phyloP scores from a whole-genome alignment of 64 coral and sea anemone genomes.

The Stichodactyla helianthus region DNA sequence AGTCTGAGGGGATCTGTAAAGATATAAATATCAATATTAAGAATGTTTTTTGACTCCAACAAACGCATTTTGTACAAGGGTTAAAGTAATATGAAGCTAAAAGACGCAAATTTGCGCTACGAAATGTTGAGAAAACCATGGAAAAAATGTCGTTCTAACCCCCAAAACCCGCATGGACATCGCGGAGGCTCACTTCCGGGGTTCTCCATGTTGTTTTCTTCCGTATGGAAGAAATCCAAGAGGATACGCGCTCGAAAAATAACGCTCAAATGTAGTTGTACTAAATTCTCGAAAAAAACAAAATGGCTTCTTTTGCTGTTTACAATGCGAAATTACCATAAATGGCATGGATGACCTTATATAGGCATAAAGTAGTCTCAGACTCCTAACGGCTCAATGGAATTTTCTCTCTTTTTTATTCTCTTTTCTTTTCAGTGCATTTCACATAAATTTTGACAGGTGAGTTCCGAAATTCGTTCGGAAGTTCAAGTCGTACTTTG shows the following conservation, averaged over 20 bases:
- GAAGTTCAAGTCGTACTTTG: too few species aligned
- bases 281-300: neutral
- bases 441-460: neutral
- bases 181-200: slow-evolving; percentile 68
- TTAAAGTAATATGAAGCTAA: neutral
- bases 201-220: slow-evolving; percentile 57
- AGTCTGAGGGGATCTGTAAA: slow-evolving; percentile 75
- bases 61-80: neutral
- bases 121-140: neutral
- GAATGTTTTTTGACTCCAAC: neutral
- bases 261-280: neutral
- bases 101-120: neutral
- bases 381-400: neutral
- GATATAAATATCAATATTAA: neutral
- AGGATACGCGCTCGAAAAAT: neutral
- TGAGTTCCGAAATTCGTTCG: too few species aligned
- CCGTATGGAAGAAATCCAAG: slow-evolving; percentile 1
- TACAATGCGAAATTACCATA: slow-evolving; percentile 15
- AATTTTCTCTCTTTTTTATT: neutral
- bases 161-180: slow-evolving; percentile 91
- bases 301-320: slow-evolving; percentile 30
- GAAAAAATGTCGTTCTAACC: slow-evolving; percentile 36
- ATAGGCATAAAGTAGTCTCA: slow-evolving; percentile 8
- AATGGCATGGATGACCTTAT: slow-evolving; percentile 4
- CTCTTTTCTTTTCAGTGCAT: neutral